Base-by-base conservation (phyloP, 2,888 invertebrate genomes). In the Acrocyrtus sp. region DNA sequence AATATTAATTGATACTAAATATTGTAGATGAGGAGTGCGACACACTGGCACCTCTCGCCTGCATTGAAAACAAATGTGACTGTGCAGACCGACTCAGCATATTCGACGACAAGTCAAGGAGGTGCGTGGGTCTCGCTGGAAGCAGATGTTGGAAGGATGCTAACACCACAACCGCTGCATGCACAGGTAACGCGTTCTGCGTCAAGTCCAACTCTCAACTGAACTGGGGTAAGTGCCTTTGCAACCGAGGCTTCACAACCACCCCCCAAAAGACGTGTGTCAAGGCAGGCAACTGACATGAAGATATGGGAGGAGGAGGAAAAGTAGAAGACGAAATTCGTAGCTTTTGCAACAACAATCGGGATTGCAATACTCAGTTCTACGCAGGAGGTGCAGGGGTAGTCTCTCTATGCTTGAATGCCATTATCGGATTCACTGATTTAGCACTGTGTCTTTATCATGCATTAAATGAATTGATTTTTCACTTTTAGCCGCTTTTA, bases 1-100 rank as follows among this genome's bases (percentile, higher is more conserved):
- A n/a, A n/a, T n/a, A n/a, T n/a, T n/a, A n/a, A n/a, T n/a, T n/a
- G n/a, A n/a, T n/a, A n/a, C n/a, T n/a, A n/a, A n/a, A n/a, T n/a
- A n/a, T n/a, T n/a, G 29, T 21, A 3, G 77, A 77, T 39, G 67
- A 67, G n/a, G 77, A 77, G 41, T 77, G 77, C 22, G 77, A 77
- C 60, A 70, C 51, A n/a, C 21, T 77, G 10, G 62, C 75, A 4
- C 74, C 61, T 3, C 27, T 77, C 24, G 77, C 77, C 4, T 77
- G 77, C 58, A 63, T 77, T 34, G 74, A 77, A 24, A 75, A 75
- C 41, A 57, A 54, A 8, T 77, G 77, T 43, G 67, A 47, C 24
- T 77, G 77, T 34, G 58, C 75, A 10, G 76, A 76, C 34, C 50
- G 43, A 15, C 66, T 76, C 10, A 60, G 58, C 17, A 34, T 50